Evolutionary conservation across 1,140 invertebrate genomes (phyloP), one percentile per base, ranked within the genome.

Genomic region (Calliopsis andreniformis): DNA sequence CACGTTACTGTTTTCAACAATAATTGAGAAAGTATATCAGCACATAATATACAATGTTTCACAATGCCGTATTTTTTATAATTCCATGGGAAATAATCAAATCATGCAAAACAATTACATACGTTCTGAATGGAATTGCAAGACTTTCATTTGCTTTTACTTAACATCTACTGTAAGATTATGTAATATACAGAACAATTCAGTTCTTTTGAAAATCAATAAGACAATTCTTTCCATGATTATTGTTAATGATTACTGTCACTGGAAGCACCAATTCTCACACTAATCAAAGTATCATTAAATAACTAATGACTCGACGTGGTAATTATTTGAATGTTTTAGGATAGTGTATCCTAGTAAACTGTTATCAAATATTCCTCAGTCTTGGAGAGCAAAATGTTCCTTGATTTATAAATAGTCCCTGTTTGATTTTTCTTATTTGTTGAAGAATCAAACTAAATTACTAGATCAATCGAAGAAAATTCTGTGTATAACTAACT

Each of bases 311-410:
- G 64, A 69, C 72, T 59, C 10, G 53, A 59, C 18, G 28, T 39
- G 35, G 43, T 67, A 25, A 39, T 64, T 62, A 62, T 35, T 64
- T 14, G n/a, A 56, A 66, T 10, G 42, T 43, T 39, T 43, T 67
- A 77, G 32, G 66, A 70, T 55, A 56, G 56, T n/a, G 59, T 28
- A 25, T 62, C 42, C 71, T 76, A 76, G 32, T 58, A 71, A 80
- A 80, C n/a, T 51, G 61, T 64, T 77, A 64, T 71, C 66, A 80
- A 80, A 80, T 53, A 49, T 71, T 77, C 56, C 45, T 80, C 78
- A 80, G 78, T 80, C 78, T 80, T 80, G 35, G 61, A 69, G 30
- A 69, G 47, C 73, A 58, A 63, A 72, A 68, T 66, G 30, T 73
- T 71, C 25, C 49, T 64, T 32, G 51, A 69, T 62, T 77, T 35